These are phyloP conservation scores for Erpetoichthys calabaricus DNA, from an alignment of 2,797 vertebrate species.

Conservation along the genomic window DNA sequence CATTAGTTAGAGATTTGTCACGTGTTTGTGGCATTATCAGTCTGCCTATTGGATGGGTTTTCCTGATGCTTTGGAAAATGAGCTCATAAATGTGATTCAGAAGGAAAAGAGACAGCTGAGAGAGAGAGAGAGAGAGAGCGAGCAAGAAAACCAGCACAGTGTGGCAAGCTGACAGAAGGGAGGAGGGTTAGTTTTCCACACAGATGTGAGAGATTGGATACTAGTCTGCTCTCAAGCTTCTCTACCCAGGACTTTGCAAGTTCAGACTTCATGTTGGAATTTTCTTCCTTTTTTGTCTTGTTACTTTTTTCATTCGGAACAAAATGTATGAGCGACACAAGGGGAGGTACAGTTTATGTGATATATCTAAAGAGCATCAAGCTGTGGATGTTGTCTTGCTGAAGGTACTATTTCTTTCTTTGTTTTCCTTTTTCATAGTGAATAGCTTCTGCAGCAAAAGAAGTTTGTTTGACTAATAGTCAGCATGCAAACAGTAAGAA, in stretches of 20 bases:
- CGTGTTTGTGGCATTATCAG: slow-evolving; percentile 25
- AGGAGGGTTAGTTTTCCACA: slow-evolving; percentile 35
- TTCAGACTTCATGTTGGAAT: slow-evolving; percentile 37
- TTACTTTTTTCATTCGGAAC: slow-evolving; percentile 14
- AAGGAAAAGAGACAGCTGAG: slow-evolving; percentile 5
- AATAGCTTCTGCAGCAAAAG: no score
- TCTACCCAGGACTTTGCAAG: slow-evolving; percentile 10
- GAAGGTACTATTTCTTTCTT: slow-evolving; percentile 64
- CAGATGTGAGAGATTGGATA: slow-evolving; percentile 45
- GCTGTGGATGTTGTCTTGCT: slow-evolving; percentile 82
- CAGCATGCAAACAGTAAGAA: no score
- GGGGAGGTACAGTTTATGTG: slow-evolving; percentile 82
- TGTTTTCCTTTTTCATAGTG: neutral
- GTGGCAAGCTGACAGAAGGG: slow-evolving; percentile 14
- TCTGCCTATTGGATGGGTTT: slow-evolving; percentile 24
- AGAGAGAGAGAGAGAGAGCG: neutral
- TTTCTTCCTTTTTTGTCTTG: slow-evolving; percentile 14
- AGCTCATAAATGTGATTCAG: slow-evolving; percentile 26
- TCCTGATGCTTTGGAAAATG: slow-evolving; percentile 30
- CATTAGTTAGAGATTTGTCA: slow-evolving; percentile 10
- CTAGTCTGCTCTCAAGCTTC: slow-evolving; percentile 20
- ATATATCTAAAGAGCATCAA: slow-evolving; percentile 72
- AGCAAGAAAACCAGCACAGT: slow-evolving; percentile 1
- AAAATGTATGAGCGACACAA: slow-evolving; percentile 91
- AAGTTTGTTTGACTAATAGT: no score